These are phyloP conservation scores for Salvator merianae DNA, from an alignment of 2,113 vertebrate genomes.

Conservation along the genomic window DNA sequence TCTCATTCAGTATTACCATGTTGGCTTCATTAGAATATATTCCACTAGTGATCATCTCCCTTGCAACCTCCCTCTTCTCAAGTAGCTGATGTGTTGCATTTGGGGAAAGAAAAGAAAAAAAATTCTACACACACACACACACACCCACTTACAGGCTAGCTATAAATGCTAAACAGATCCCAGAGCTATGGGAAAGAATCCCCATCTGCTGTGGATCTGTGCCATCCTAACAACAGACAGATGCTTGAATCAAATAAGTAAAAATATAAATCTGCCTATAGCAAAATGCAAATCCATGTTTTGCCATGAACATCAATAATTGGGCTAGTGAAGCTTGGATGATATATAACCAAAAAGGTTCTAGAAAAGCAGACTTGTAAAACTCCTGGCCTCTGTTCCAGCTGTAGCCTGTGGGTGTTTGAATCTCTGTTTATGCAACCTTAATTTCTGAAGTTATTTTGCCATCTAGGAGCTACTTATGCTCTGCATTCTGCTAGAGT, in stretches of 20 bases:
- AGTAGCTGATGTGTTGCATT: background rate
- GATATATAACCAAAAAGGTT: background rate
- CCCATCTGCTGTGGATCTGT: constrained; percentile 8
- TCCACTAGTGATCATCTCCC: background rate
- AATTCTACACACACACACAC: too few species aligned
- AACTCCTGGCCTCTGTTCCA: background rate
- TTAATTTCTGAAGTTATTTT: background rate
- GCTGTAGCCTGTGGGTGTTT: background rate
- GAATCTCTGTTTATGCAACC: background rate
- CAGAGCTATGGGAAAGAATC: constrained; percentile 3
- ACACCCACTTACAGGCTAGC: background rate
- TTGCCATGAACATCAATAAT: constrained; percentile 9
- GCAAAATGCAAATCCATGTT: constrained; percentile 23
- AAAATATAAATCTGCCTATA: background rate
- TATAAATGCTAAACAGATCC: background rate
- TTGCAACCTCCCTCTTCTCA: background rate
- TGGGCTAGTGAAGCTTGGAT: background rate
- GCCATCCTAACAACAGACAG: constrained; percentile 17
- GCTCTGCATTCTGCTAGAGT: background rate
- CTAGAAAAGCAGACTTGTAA: background rate
- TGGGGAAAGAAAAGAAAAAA: background rate
- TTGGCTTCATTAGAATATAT: background rate
- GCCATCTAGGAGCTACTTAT: background rate
- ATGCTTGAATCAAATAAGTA: background rate
- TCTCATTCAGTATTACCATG: background rate